phyloP scores from a whole-genome alignment of 2,797 vertebrate genomes.

The Nyctibius grandis region DNA sequence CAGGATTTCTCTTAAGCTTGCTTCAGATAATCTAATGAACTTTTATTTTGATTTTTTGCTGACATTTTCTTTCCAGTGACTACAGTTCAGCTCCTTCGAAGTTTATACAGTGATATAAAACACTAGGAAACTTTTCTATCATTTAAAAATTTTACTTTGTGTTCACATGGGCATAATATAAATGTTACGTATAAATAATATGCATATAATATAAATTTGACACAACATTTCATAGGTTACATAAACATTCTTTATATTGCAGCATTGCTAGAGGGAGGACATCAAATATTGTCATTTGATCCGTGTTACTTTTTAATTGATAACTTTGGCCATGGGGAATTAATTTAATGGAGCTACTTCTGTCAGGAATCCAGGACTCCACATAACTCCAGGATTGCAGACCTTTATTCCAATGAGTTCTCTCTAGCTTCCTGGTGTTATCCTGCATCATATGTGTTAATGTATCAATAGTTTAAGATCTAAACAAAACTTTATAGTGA shows the following conservation, averaged over 20 bases:
- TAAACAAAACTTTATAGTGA: constrained; percentile 25
- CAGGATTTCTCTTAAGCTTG: neutral
- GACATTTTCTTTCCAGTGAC: neutral
- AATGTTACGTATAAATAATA: neutral
- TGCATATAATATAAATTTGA: neutral
- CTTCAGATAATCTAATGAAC: neutral
- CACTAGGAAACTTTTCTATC: neutral
- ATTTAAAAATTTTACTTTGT: neutral
- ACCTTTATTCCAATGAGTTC: neutral
- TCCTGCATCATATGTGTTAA: constrained; percentile 3
- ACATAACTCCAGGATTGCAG: neutral
- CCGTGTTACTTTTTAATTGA: neutral
- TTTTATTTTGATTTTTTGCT: neutral
- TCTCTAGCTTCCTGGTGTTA: constrained; percentile 5
- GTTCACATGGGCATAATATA: neutral
- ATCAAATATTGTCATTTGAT: neutral
- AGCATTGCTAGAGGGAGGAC: neutral
- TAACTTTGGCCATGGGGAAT: neutral
- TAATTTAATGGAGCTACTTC: neutral
- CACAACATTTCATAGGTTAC: neutral
- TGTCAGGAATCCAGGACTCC: neutral
- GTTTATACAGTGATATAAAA: neutral
- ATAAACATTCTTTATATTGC: neutral
- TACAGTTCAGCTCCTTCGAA: neutral
- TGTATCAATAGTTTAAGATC: constrained; percentile 32